Evolutionary conservation across 2,113 vertebrate species (phyloP).

Genomic region (Euleptes europaea): DNA sequence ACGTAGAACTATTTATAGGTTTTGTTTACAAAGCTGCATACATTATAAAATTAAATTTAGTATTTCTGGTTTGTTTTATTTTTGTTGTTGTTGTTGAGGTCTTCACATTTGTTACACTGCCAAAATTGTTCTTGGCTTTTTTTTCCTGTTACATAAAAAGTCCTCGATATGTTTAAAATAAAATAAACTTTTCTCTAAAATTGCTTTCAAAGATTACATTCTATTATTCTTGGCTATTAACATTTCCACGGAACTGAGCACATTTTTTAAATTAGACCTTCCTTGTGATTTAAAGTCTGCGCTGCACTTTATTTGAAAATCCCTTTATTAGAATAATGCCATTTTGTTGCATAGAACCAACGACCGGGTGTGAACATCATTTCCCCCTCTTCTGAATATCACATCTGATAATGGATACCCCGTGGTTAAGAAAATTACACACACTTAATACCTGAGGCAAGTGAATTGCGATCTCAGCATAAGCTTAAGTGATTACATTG

Average conservation of each 20-base stretch:
- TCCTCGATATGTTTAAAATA: neutral
- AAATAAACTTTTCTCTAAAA: neutral
- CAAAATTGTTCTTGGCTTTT: constrained; percentile 38
- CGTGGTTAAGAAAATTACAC: constrained; percentile 61
- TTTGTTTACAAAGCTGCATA: constrained; percentile 61
- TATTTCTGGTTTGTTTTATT: neutral
- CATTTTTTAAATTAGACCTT: neutral
- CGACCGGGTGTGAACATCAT: constrained; percentile 32
- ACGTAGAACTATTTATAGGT: constrained; percentile 74
- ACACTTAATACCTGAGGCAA: constrained; percentile 47
- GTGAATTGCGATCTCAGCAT: constrained; percentile 51
- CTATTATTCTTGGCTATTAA: constrained; percentile 16
- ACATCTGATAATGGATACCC: constrained; percentile 58
- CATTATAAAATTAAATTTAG: constrained; percentile 40
- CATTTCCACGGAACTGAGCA: neutral
- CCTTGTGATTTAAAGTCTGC: constrained; percentile 32
- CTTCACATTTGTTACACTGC: constrained; percentile 29
- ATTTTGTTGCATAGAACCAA: constrained; percentile 30
- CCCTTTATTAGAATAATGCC: constrained; percentile 14
- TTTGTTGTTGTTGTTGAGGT: constrained; percentile 1
- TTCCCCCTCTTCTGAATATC: constrained; percentile 13
- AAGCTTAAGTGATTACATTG: constrained; percentile 34
- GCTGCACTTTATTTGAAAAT: constrained; percentile 40
- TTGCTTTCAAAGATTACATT: constrained; percentile 12
- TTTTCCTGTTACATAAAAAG: constrained; percentile 22